A percentile compares a stretch with the other conserved stretches of the same genome.
phyloP scores from a whole-genome alignment of 2,888 invertebrate genomes.

The Drosophila melanosoma region DNA sequence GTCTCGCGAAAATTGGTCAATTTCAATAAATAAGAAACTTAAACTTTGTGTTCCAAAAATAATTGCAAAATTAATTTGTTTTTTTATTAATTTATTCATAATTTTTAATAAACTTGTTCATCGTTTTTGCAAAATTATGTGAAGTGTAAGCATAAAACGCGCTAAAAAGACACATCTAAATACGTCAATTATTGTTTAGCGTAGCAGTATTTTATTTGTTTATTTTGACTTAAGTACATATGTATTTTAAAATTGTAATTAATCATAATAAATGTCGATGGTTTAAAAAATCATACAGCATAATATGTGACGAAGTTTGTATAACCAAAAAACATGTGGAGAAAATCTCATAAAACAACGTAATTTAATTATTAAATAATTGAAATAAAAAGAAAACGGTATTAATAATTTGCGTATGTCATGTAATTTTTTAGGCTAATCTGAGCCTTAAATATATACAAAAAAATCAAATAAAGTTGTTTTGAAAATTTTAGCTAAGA shows the following conservation, averaged over 20 bases:
- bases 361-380: neutral
- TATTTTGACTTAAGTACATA: constrained; percentile 2
- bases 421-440: neutral
- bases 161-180: constrained; percentile 21
- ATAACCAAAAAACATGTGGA: neutral
- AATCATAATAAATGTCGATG: constrained; percentile 1
- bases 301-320: neutral
- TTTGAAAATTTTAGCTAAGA: constrained; percentile 1
- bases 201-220: constrained; percentile 23
- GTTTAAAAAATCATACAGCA: neutral
- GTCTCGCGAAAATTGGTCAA: constrained; percentile 24
- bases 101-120: constrained; percentile 12
- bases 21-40: neutral
- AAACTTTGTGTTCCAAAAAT: neutral
- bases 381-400: neutral
- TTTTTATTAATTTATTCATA: constrained; percentile 3
- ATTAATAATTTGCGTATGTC: neutral
- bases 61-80: constrained; percentile 1
- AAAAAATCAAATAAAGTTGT: neutral
- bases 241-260: neutral
- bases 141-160: constrained; percentile 29
- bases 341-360: constrained; percentile 2
- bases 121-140: neutral
- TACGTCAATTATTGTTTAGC: constrained; percentile 24
- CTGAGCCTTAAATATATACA: neutral